These are phyloP conservation scores for Acropternis orthonyx DNA, from an alignment of 2,797 vertebrate species.

Conservation along the genomic window DNA sequence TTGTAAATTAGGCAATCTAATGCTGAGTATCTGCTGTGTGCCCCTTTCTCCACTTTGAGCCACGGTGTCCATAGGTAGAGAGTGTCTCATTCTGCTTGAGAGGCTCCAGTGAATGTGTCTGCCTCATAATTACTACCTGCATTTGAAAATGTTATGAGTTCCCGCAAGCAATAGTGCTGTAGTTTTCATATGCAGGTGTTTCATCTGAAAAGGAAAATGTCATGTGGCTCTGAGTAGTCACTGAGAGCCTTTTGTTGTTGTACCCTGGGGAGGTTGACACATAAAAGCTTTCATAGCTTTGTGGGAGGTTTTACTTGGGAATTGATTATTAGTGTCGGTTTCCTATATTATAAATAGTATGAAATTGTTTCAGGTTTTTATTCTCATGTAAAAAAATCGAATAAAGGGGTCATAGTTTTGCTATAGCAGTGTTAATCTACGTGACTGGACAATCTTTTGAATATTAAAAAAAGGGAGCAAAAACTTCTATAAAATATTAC, in stretches of 20 bases:
- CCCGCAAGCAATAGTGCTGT: neutral
- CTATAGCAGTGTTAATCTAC: neutral
- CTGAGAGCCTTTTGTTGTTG: neutral
- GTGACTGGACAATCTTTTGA: neutral
- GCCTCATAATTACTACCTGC: neutral
- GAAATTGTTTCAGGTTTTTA: neutral
- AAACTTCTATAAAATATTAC: neutral
- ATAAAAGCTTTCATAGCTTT: neutral
- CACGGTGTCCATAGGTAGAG: fast-evolving
- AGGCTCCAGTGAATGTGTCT: neutral
- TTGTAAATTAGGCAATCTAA: neutral
- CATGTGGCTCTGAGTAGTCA: neutral
- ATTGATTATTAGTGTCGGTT: neutral
- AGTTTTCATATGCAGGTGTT: neutral
- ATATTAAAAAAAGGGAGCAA: neutral
- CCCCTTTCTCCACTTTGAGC: neutral
- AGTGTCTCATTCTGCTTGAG: neutral
- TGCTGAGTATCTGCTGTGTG: neutral
- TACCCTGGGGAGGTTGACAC: fast-evolving
- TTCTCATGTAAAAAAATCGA: neutral
- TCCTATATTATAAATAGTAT: neutral
- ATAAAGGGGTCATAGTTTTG: neutral
- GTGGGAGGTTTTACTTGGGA: neutral
- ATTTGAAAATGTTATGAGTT: neutral
- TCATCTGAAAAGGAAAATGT: neutral